Evolutionary conservation across 2,888 invertebrate species (phyloP), one percentile per base, ranked within the genome.

Genomic region (Stictocephala bisonia): DNA sequence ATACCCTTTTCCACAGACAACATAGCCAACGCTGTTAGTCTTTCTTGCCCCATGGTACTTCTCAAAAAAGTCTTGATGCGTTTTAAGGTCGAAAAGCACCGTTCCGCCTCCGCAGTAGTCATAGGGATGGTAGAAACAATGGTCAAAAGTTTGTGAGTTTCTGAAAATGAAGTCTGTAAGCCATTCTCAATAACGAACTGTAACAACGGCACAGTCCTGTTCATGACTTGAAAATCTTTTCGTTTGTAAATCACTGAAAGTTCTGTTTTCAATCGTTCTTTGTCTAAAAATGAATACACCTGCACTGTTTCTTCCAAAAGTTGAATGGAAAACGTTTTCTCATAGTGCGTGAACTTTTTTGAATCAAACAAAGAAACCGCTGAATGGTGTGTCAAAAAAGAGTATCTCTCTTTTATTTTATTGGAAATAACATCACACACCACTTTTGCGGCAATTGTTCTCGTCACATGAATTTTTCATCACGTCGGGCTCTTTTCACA

Each of bases 11-110:
- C 77, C 56, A 76, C 76, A 20, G 76, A 74, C 29, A 78, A 64
- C 80, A 80, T 78, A 13, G 79, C 76, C 24, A 81, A 73, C 6
- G 80, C 79, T 41, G 64, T 74, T 24, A 81, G 73, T 56, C 80
- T 72, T 6, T 79, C 79, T 64, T 80, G 73, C 9, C 44, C 68
- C 80, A 78, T 80, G 0, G 79, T 74, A 73, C 76, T 80, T 64
- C 77, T 71, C n/a, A 79, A 44, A 74, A 80, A 80, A 3, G 77
- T 79, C 72, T 79, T 79, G 13, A 80, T 77, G 24, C 79, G 56
- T 66, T 80, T 80, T 29, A 80, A 56, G 6, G 77, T 75, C 15
- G 79, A 79, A 67, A 80, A 78, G 71, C 74, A 77, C 51, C 78
- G 73, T 76, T 80, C 80, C 3, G 73, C 72, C 73, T 81, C 80